phyloP scores from a whole-genome alignment of 2,797 vertebrate genomes.

The Chelonia mydas region DNA sequence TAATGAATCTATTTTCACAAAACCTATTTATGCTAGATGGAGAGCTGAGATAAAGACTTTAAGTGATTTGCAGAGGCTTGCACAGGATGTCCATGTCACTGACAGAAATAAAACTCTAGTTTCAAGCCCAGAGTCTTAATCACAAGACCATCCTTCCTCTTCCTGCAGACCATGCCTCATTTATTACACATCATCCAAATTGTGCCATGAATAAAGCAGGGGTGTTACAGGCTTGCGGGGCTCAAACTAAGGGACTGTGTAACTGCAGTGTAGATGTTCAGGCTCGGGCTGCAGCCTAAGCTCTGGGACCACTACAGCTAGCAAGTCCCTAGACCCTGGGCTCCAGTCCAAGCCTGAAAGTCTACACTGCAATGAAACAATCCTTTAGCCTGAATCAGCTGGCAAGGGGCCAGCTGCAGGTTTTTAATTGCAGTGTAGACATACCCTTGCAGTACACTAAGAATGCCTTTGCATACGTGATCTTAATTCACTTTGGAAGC shows the following conservation, averaged over 20 bases:
- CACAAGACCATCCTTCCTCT: not conserved
- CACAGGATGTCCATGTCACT: not conserved
- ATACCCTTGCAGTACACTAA: not conserved
- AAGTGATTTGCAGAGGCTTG: not conserved
- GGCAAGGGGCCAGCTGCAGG: not conserved
- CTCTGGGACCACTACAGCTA: not conserved
- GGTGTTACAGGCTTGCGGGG: not conserved
- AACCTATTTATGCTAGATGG: not conserved
- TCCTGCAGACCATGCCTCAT: not conserved
- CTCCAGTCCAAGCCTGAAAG: not conserved
- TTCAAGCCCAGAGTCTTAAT: not conserved
- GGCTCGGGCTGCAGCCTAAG: not conserved
- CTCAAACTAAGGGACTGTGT: not conserved
- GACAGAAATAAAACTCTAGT: not conserved
- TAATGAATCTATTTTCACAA: not conserved
- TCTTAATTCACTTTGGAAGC: not conserved
- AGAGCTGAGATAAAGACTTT: not conserved
- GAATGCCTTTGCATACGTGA: not conserved
- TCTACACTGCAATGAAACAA: not conserved
- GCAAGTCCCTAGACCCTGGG: not conserved
- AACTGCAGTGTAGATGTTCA: not conserved
- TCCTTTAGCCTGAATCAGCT: not conserved
- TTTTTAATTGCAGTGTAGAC: not conserved
- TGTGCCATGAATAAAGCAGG: not conserved
- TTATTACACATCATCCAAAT: not conserved